Base-by-base conservation (phyloP, 2,797 vertebrate species). In the Schizopygopsis pylzovi region DNA sequence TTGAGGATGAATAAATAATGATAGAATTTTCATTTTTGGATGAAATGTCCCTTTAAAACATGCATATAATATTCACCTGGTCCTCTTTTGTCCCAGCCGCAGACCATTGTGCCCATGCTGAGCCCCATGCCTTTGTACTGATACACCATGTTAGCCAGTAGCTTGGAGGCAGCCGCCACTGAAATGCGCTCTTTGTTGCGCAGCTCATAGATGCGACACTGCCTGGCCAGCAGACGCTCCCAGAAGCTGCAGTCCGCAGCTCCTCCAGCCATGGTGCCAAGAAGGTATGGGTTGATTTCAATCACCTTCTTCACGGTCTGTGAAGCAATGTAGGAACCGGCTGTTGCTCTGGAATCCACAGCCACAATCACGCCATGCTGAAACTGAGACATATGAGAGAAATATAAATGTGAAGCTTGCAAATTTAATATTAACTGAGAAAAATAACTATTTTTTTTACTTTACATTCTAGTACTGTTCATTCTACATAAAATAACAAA, bases 81-180 rank as follows among this genome's bases (percentile, higher is more conserved):
- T 1, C 97, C 97, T 91, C 96, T 95, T 93, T 98, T 98, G 94
- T 98, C 97, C 97, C 97, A 98, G 90, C 97, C 97, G 86, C 97
- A 98, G 89, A 98, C 97, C 97, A 98, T 98, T 92, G 97, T 98
- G 59, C 97, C 97, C 97, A 98, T 97, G 92, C 96, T 97, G 77
- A 98, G 96, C 5, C 97, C 97, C 97, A 97, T 97, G 88, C 97
- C 97, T 89, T 97, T 98, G 94, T 98, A 98, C 92, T 98, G 97
- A 91, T 98, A 98, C 63, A 98, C 97, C 97, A 98, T 98, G 93
- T 98, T 98, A 25, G 97, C 97, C 0, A 98, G 94, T 87, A 98
- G 93, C 81, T 98, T 98, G 86, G 97, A 98, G 18, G 97, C 97
- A 0, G 97, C 97, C 0, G 97, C 97, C 85, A 98, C 97, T 0